Base-by-base conservation (phyloP, 2,113 vertebrate species). In the Carassius gibelio region DNA sequence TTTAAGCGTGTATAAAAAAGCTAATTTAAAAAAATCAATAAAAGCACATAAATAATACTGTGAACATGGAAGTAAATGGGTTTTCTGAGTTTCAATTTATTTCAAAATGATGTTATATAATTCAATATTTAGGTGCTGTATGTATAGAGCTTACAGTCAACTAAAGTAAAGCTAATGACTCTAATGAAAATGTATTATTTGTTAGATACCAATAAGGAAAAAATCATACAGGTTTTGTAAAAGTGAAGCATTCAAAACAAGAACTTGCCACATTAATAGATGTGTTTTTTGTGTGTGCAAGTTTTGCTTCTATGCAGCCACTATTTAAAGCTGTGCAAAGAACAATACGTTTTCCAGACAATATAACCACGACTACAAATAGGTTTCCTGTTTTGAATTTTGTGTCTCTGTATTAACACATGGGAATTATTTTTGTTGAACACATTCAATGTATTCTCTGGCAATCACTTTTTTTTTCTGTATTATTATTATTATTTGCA, bases 331-430 rank as follows among this genome's bases (percentile, higher is more conserved):
- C 71, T 48, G 38, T 23, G 21, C 19, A 77, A 8, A 57, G 11
- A 61, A 79, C 76, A 79, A 62, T 79, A 26, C 19, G 42, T 42
- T 45, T 45, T 23, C 76, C 21, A 79, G 21, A 42, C 21, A 62
- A 79, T 62, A 62, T 79, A 23, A 62, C 55, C 5, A 79, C 62
- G 36, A 2, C 34, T 45, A 42, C 57, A 61, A 79, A 62, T 23
- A 9, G 21, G 57, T 79, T 79, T 61, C 19, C 11, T 42, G 77
- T 42, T 77, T 77, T 77, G 36, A n/a, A 62, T 42, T 8, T n/a
- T 0, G 3, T 8, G 21, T 11, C 42, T 74, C 71, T 74, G 2
- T 21, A 34, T 61, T 17, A 7, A 78, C 14, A 34, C 8, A 2
- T 57, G 50, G 75, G 26, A 77, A 79, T 45, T 14, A 3, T 10